Conservation (phyloP, 2,888 invertebrate species). For the Diadromus collaris region DNA sequence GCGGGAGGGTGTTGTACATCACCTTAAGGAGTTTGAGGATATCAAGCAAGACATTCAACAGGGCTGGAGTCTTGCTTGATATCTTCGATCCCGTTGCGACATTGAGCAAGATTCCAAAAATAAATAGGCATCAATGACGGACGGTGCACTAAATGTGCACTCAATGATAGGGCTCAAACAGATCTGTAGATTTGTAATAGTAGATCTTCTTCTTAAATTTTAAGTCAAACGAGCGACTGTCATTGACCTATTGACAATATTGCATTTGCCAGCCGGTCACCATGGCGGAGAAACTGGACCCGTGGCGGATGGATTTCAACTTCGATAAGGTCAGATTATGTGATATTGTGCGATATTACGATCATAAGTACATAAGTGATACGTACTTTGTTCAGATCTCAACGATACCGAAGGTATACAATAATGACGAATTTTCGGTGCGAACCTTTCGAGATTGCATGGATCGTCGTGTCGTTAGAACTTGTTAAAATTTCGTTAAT, state of each 20-base stretch:
- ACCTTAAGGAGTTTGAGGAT: too few species aligned
- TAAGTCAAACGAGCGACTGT: not conserved
- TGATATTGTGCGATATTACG: not conserved
- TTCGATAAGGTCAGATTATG: not conserved
- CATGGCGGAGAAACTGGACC: slow-evolving; percentile 13
- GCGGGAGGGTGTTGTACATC: too few species aligned
- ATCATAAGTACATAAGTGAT: not conserved
- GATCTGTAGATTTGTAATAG: too few species aligned
- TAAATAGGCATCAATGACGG: not conserved
- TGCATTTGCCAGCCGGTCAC: slow-evolving; percentile 40
- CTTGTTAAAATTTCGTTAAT: slow-evolving; percentile 48
- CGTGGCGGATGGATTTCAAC: slow-evolving; percentile 1
- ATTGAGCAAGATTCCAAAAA: not conserved
- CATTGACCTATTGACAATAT: slow-evolving; percentile 39
- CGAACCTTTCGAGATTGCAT: slow-evolving; percentile 14
- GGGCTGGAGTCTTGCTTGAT: too few species aligned
- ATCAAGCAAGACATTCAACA: too few species aligned
- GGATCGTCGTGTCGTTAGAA: slow-evolving; percentile 27
- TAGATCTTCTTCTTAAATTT: not conserved
- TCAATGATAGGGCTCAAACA: too few species aligned
- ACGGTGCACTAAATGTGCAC: too few species aligned
- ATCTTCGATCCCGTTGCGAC: too few species aligned
- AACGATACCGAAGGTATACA: slow-evolving; percentile 8
- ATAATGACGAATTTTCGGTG: slow-evolving; percentile 26
- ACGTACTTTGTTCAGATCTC: slow-evolving; percentile 22